Percentiles rank a stretch among this genome's conserved stretches.
Evolutionary conservation across 2,888 invertebrate species (phyloP).

Genomic region (Agrotis puta): DNA sequence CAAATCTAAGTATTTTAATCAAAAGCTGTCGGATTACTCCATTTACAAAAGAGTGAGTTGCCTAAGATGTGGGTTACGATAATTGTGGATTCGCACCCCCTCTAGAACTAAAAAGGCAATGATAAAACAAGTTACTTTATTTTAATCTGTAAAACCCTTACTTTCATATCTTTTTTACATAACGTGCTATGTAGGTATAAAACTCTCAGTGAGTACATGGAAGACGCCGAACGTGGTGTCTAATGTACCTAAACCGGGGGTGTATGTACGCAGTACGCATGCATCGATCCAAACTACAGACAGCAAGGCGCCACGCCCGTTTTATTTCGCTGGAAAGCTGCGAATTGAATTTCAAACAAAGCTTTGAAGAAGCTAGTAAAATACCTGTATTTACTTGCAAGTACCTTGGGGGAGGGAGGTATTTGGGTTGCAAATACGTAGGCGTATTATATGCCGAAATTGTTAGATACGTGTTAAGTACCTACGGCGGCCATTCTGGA

Average conservation of each 20-base stretch:
- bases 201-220: not conserved
- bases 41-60: constrained; percentile 34
- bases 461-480: not conserved
- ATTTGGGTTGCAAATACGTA: not conserved
- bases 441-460: not conserved
- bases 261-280: constrained; percentile 50
- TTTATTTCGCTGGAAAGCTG: constrained; percentile 31
- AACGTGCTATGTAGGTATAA: not conserved
- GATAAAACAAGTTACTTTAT: constrained; percentile 1
- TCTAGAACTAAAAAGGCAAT: constrained; percentile 3
- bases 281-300: constrained; percentile 59
- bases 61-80: constrained; percentile 27
- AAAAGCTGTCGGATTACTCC: constrained; percentile 36
- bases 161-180: not conserved
- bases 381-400: not conserved
- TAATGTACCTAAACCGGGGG: constrained; percentile 39
- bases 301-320: constrained; percentile 61
- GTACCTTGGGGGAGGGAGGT: not conserved
- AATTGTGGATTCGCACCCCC: not conserved
- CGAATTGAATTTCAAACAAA: constrained; percentile 30
- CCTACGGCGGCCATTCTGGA: too few relatives aligned
- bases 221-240: constrained; percentile 14
- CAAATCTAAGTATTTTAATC: constrained; percentile 1
- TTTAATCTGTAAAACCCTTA: not conserved
- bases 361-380: constrained; percentile 6